A percentile compares a stretch with the other conserved stretches of the same genome.
Conservation (phyloP, 2,797 vertebrate genomes). For the Garrulus glandarius region DNA sequence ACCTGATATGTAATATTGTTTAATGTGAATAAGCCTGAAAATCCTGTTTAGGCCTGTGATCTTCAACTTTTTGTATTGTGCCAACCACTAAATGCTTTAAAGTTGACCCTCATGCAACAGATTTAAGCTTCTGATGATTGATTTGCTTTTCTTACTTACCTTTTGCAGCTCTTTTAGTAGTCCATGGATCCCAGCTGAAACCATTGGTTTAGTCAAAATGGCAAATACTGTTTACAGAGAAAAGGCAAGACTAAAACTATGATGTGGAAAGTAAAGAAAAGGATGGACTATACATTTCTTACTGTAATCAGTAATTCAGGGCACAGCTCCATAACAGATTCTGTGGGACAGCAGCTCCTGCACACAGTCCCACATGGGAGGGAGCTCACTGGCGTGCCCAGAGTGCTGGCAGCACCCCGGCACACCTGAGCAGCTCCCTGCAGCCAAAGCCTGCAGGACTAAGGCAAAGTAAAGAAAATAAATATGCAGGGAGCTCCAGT, state of each 20-base stretch:
- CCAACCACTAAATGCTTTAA: neutral
- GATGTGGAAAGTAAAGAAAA: neutral
- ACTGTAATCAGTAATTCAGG: neutral
- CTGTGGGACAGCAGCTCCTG: neutral
- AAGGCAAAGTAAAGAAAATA: neutral
- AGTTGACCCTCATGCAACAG: neutral
- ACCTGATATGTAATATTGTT: neutral
- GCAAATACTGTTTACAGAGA: slow-evolving; percentile 2
- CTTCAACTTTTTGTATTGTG: neutral
- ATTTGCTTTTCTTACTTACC: slow-evolving; percentile 14
- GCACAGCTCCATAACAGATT: neutral
- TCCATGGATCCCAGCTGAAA: neutral
- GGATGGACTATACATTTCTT: neutral
- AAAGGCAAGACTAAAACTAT: neutral
- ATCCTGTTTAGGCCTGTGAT: neutral
- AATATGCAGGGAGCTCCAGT: accelerated
- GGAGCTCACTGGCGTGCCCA: neutral
- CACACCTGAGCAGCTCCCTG: neutral
- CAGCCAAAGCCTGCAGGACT: neutral
- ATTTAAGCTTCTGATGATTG: neutral
- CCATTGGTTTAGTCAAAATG: neutral
- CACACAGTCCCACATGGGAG: accelerated
- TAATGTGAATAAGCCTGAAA: neutral
- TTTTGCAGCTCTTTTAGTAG: neutral
- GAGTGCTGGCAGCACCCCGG: neutral